Base-by-base conservation (phyloP, 1,140 invertebrate species). In the Amphibalanus amphitrite region DNA sequence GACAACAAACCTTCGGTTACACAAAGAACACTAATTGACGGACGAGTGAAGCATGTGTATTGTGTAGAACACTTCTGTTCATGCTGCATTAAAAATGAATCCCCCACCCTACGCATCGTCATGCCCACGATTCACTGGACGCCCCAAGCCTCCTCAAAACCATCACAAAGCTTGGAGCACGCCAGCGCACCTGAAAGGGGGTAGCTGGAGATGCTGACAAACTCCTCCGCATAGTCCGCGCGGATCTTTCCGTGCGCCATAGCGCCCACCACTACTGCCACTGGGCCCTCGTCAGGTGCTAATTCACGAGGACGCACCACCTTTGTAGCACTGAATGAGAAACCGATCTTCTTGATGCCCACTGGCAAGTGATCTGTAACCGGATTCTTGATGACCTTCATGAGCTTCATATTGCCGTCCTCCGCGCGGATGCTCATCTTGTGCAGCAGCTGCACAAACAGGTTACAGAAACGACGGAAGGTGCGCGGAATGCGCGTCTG, bases 361-460 rank as follows among this genome's bases (percentile, higher is more conserved):
- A 93, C 90, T n/a, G 97, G 97, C 30, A 99, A 82, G 83, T 99
- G 95, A 78, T 93, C 86, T 3, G 89, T 92, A 0, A 99, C 84
- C 3, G 97, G 97, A 83, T 99, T 99, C 81, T 96, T 97, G 67
- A 99, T 97, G 10, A 98, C 92, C 85, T 96, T 97, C 69, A 99
- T 80, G 28, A 99, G 79, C 78, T 96, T 97, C 79, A 95, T 88
- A 0, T 90, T 87, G 0, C 88, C 88, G 80, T 97, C 92, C 28
- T 88, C 87, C 67, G 97, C 92, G 77, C 93, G 83, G 29, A 99
- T 92, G 73, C 87, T 88, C 77, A 95, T 90, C 82, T 97, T 97
- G 78, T 97, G 93, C 67, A 99, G 84, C 20, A 99, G 82, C 86
- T 99, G 96, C 67, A 99, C 96, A 95, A 83, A 73, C 89, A 83